These are phyloP conservation scores for Caenorhabditis angaria DNA, from an alignment of 2,888 invertebrate genomes.

Conservation along the genomic window DNA sequence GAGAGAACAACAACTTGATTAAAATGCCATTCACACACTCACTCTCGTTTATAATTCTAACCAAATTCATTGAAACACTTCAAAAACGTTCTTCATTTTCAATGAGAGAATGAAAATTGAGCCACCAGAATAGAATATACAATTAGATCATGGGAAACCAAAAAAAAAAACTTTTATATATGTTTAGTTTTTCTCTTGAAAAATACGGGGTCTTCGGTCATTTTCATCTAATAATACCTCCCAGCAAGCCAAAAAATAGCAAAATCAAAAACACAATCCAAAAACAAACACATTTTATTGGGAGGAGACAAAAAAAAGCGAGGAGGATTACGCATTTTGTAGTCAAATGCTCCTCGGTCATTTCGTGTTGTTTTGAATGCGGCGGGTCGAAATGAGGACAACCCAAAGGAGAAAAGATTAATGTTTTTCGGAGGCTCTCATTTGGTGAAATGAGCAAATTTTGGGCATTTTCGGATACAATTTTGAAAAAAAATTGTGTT, in stretches of 20 bases:
- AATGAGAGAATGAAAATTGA: background rate
- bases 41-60: background rate
- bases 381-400: background rate
- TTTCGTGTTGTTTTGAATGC: conserved; percentile 11
- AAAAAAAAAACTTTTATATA: background rate
- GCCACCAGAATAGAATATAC: background rate
- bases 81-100: background rate
- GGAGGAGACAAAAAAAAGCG: background rate
- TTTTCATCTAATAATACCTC: no score
- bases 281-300: background rate
- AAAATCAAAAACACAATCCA: background rate
- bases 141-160: background rate
- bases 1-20: background rate
- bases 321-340: conserved; percentile 2
- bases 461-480: no score
- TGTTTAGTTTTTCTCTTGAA: no score
- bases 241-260: no score
- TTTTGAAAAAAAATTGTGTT: no score
- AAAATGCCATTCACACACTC: conserved; percentile 2
- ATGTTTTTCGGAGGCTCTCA: background rate
- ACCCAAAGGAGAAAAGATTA: background rate
- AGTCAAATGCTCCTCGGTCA: background rate
- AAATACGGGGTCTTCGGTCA: no score
- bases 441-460: no score
- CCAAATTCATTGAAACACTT: background rate